phyloP scores from a whole-genome alignment of 2,113 vertebrate genomes.

The Eudyptes chrysolophus region DNA sequence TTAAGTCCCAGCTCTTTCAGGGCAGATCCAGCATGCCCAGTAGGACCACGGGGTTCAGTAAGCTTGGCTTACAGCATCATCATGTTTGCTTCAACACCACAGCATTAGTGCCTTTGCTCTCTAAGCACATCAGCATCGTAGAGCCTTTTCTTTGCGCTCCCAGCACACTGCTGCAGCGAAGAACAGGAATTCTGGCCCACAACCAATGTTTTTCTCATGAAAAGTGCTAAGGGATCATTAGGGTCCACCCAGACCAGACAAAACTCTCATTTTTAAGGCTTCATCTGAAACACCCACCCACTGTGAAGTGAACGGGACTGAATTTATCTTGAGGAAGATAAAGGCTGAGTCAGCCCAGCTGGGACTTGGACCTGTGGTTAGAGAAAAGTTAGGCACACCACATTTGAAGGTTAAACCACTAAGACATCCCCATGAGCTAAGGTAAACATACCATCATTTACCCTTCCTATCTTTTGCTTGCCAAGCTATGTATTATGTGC shows the following conservation, averaged over 20 bases:
- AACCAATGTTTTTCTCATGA: conserved; percentile 26
- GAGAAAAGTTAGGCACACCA: conserved; percentile 43
- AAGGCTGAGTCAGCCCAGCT: conserved; percentile 62
- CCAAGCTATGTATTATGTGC: conserved; percentile 35
- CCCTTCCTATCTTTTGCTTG: conserved; percentile 49
- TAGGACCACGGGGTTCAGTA: background rate
- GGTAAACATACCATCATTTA: conserved; percentile 53
- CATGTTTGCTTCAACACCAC: accelerated
- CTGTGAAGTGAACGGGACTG: conserved; percentile 24
- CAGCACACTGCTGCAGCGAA: background rate
- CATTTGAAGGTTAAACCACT: conserved; percentile 56
- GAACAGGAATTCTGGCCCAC: conserved; percentile 5
- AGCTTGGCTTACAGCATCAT: background rate
- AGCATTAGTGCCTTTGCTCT: background rate
- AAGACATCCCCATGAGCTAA: conserved; percentile 50
- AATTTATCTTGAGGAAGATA: conserved; percentile 61
- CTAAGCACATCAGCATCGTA: background rate
- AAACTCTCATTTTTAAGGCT: conserved; percentile 26
- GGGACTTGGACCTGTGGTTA: conserved; percentile 29
- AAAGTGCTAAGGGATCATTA: conserved; percentile 48
- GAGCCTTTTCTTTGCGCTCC: background rate
- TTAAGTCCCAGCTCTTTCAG: background rate
- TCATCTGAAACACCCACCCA: conserved; percentile 53
- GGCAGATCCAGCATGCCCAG: background rate
- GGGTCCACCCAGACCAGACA: conserved; percentile 21